phyloP scores from a whole-genome alignment of 2,888 invertebrate species.

The Nebria salina region DNA sequence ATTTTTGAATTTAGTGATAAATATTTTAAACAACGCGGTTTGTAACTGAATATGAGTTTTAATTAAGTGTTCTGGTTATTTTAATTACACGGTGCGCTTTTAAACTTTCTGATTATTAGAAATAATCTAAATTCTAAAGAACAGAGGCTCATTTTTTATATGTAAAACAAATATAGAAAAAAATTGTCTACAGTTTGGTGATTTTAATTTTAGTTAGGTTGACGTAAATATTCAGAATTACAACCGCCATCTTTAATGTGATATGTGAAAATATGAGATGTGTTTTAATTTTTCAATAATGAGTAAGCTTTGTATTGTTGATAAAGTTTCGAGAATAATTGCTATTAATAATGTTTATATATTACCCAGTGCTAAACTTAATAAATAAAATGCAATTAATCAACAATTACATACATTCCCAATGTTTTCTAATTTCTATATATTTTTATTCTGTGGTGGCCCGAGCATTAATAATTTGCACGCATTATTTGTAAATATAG shows the following conservation, averaged over 20 bases:
- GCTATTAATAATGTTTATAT: constrained; percentile 10
- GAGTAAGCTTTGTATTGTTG: constrained; percentile 14
- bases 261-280: constrained; percentile 33
- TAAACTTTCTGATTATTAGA: background rate
- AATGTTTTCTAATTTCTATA: background rate
- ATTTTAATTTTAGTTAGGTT: constrained; percentile 6
- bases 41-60: background rate
- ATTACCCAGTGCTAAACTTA: constrained; percentile 16
- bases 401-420: constrained; percentile 22
- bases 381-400: background rate
- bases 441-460: background rate
- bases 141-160: background rate
- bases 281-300: background rate
- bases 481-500: background rate
- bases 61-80: no score
- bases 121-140: background rate
- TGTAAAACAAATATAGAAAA: background rate
- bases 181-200: constrained; percentile 1
- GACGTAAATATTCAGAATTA: constrained; percentile 8
- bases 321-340: constrained; percentile 12
- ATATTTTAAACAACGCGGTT: background rate
- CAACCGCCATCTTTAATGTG: constrained; percentile 20
- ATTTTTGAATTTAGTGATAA: constrained; percentile 18
- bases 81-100: no score
- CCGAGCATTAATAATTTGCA: constrained; percentile 11